These are phyloP conservation scores for Falco columbarius DNA, from an alignment of 2,797 vertebrate species.

Conservation along the genomic window DNA sequence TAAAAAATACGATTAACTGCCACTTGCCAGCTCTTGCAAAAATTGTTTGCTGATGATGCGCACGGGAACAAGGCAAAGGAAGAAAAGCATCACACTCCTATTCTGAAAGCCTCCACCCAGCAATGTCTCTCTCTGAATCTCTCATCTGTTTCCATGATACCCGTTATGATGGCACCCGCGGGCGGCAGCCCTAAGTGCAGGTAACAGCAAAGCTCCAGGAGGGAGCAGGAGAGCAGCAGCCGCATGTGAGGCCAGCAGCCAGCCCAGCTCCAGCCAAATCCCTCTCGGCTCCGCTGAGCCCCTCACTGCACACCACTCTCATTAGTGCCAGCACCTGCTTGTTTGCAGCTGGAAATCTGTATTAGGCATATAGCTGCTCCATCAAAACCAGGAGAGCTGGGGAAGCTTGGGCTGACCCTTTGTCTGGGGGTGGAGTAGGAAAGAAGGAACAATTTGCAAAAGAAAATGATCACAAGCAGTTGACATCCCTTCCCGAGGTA, in stretches of 20 bases:
- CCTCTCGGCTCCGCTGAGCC: neutral
- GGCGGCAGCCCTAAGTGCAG: neutral
- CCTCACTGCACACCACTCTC: fast-evolving
- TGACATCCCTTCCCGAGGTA: neutral
- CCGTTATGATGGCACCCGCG: fast-evolving
- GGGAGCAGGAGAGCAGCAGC: neutral
- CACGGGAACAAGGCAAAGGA: fast-evolving
- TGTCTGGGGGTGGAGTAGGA: neutral
- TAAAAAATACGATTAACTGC: neutral
- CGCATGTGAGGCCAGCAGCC: neutral
- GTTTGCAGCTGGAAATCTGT: neutral
- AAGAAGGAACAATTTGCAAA: neutral
- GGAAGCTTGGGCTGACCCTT: neutral
- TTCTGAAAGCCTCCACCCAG: neutral
- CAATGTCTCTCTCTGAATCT: neutral
- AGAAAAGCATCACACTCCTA: neutral
- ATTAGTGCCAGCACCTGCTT: neutral
- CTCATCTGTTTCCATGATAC: fast-evolving
- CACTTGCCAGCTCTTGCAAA: neutral
- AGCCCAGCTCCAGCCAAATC: neutral
- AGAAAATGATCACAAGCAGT: fast-evolving
- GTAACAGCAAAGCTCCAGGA: neutral
- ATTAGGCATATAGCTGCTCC: fast-evolving
- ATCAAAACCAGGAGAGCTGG: neutral
- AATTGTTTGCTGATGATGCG: neutral